A percentile compares a stretch with the other conserved stretches of the same genome.
phyloP scores from a whole-genome alignment of 2,797 vertebrate species.

The Lepus oiostolus region DNA sequence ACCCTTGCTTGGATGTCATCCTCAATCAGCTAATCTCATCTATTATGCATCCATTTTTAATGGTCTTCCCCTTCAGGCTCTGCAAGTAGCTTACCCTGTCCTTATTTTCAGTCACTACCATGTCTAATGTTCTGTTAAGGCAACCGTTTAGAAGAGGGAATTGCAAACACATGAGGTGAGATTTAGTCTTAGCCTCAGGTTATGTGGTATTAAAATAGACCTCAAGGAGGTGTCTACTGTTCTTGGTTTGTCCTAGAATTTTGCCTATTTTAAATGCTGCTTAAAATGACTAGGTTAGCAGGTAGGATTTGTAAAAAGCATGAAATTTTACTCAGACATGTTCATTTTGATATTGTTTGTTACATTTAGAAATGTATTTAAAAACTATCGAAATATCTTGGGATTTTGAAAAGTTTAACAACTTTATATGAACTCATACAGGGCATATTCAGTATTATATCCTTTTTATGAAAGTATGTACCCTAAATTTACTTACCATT shows the following conservation, averaged over 20 bases:
- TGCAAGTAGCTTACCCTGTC: neutral
- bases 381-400: neutral
- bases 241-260: constrained; percentile 31
- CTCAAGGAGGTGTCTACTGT: neutral
- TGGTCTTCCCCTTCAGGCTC: neutral
- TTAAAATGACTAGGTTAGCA: constrained; percentile 20
- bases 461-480: neutral
- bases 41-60: neutral
- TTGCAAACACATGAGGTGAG: constrained; percentile 19
- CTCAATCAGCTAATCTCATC: neutral
- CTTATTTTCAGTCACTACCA: constrained; percentile 16
- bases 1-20: neutral
- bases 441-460: neutral
- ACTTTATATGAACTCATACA: constrained; percentile 10
- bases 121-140: constrained; percentile 29
- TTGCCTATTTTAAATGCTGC: constrained; percentile 4
- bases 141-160: constrained; percentile 33
- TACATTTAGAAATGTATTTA: neutral
- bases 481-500: constrained; percentile 1
- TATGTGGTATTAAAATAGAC: constrained; percentile 49
- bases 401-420: constrained; percentile 50
- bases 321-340: neutral
- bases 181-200: constrained; percentile 40
- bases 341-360: neutral
- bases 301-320: neutral